These are phyloP conservation scores for Rhagoletis zephyria DNA, from an alignment of 1,140 invertebrate genomes.

Conservation along the genomic window DNA sequence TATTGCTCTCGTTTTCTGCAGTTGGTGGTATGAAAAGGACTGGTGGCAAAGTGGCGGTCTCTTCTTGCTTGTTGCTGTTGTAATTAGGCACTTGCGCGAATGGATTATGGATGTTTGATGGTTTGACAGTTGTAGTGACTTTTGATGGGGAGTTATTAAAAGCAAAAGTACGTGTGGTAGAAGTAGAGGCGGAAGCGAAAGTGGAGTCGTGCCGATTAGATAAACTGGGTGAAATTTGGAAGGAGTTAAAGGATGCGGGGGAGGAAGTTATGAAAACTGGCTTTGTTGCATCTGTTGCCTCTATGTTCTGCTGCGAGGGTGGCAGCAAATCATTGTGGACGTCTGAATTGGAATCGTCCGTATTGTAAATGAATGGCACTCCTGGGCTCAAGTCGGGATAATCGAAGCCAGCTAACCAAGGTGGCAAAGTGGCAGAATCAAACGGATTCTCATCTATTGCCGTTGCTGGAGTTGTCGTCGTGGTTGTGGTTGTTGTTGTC, in stretches of 20 bases:
- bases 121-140: slow-evolving; percentile 69
- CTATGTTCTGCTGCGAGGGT: slow-evolving; percentile 34
- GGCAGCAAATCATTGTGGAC: slow-evolving; percentile 53
- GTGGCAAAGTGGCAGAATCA: slow-evolving; percentile 66
- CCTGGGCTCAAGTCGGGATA: slow-evolving; percentile 71
- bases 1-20: neutral
- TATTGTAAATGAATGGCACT: slow-evolving; percentile 65
- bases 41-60: slow-evolving; percentile 60
- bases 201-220: slow-evolving; percentile 56
- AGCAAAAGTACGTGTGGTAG: slow-evolving; percentile 60
- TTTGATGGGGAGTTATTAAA: slow-evolving; percentile 66
- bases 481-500: slow-evolving; percentile 54
- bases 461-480: slow-evolving; percentile 55
- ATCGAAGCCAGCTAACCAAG: slow-evolving; percentile 69
- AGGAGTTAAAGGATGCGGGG: slow-evolving; percentile 60
- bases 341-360: slow-evolving; percentile 62
- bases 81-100: slow-evolving; percentile 34
- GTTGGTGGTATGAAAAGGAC: slow-evolving; percentile 64
- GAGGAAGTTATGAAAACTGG: slow-evolving; percentile 40
- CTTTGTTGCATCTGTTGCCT: slow-evolving; percentile 22
- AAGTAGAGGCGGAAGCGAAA: slow-evolving; percentile 55
- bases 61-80: slow-evolving; percentile 17
- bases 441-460: slow-evolving; percentile 65
- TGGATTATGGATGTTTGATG: slow-evolving; percentile 60
- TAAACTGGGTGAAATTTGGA: slow-evolving; percentile 58